phyloP scores from a whole-genome alignment of 2,888 invertebrate species.

The Pomacea canaliculata region DNA sequence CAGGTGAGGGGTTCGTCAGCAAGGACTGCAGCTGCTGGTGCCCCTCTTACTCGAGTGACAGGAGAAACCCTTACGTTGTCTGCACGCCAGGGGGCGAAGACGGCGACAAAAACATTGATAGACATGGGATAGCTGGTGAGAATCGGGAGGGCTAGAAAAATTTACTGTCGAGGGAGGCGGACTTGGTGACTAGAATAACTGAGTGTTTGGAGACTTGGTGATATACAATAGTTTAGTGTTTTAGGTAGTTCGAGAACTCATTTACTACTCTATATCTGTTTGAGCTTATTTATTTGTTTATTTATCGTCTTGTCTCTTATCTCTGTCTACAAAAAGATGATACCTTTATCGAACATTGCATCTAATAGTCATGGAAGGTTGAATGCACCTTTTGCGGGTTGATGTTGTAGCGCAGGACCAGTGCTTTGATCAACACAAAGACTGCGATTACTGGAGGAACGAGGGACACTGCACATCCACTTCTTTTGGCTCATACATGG shows the following conservation, averaged over 20 bases:
- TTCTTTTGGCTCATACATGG: conserved; percentile 17
- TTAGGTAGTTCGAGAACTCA: too few relatives aligned
- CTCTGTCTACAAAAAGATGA: too few relatives aligned
- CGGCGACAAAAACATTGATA: not conserved
- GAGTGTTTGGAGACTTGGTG: not conserved
- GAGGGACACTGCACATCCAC: conserved; percentile 2
- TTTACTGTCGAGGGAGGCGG: too few relatives aligned
- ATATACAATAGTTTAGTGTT: too few relatives aligned
- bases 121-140: too few relatives aligned
- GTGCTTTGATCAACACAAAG: conserved; percentile 3
- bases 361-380: too few relatives aligned
- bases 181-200: not conserved
- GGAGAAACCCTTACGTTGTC: conserved; percentile 8
- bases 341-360: too few relatives aligned
- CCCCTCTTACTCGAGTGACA: not conserved
- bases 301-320: too few relatives aligned
- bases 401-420: not conserved
- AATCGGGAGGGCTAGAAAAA: too few relatives aligned
- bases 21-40: conserved; percentile 20
- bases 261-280: too few relatives aligned
- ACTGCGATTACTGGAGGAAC: conserved; percentile 7
- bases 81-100: not conserved
- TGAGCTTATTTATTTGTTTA: too few relatives aligned
- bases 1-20: conserved; percentile 18
- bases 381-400: not conserved